Percentiles rank a stretch among this genome's conserved stretches.
Conservation (phyloP, 2,888 invertebrate species). For the Axea sp. region DNA sequence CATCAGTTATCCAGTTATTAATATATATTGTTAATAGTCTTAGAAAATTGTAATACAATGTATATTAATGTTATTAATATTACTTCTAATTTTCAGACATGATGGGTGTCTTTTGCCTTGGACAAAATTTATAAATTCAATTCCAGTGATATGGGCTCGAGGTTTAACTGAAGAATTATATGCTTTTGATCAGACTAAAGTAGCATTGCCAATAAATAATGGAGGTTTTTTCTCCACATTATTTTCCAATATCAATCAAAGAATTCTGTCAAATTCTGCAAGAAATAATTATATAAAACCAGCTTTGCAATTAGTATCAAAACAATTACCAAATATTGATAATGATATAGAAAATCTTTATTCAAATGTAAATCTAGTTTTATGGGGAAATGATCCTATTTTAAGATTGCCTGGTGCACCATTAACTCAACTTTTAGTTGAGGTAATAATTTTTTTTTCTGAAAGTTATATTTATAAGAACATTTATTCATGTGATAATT, state of each 20-base stretch:
- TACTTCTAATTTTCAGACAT: conserved; percentile 69
- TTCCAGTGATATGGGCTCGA: conserved; percentile 74
- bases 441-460: conserved; percentile 55
- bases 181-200: conserved; percentile 70
- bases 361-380: conserved; percentile 71
- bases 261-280: conserved; percentile 60
- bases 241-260: conserved; percentile 47
- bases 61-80: too few relatives aligned
- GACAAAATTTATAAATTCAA: conserved; percentile 69
- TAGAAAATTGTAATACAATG: too few relatives aligned
- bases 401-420: conserved; percentile 72
- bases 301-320: conserved; percentile 65
- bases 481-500: too few relatives aligned
- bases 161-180: conserved; percentile 73
- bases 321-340: conserved; percentile 65
- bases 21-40: too few relatives aligned
- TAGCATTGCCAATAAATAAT: conserved; percentile 72
- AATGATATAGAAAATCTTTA: conserved; percentile 70
- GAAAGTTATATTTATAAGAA: too few relatives aligned
- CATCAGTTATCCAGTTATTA: too few relatives aligned
- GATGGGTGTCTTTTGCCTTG: conserved; percentile 77
- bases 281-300: conserved; percentile 69
- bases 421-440: conserved; percentile 70
- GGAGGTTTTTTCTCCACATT: conserved; percentile 66
- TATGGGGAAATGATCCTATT: conserved; percentile 73